Percentiles rank a stretch among this genome's conserved stretches.
phyloP scores from a whole-genome alignment of 2,113 vertebrate species.

The Caretta caretta region DNA sequence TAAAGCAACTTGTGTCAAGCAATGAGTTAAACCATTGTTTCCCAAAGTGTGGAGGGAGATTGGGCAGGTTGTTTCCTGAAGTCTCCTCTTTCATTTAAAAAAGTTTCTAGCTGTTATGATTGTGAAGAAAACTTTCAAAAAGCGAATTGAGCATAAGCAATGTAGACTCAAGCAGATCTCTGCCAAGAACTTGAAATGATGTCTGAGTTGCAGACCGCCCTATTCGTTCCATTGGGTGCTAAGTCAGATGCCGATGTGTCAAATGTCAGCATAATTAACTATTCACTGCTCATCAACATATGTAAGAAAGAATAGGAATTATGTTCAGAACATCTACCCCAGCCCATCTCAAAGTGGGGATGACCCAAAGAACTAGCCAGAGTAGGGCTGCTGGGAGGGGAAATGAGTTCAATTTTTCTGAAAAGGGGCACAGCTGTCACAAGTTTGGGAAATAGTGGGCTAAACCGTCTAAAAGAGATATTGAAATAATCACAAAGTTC shows the following conservation, averaged over 20 bases:
- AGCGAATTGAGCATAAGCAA: neutral
- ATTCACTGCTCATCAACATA: neutral
- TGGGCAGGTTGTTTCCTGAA: neutral
- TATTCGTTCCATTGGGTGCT: neutral
- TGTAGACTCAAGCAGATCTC: neutral
- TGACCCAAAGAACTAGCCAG: neutral
- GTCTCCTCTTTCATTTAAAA: neutral
- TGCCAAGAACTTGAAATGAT: neutral
- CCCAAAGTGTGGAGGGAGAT: neutral
- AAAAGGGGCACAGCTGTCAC: neutral
- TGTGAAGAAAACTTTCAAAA: neutral
- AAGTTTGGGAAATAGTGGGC: accelerated
- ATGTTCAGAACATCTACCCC: neutral
- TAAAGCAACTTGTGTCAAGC: neutral
- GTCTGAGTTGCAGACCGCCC: neutral
- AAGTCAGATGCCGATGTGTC: no score
- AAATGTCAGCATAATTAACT: neutral
- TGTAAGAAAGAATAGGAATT: neutral
- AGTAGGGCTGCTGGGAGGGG: neutral
- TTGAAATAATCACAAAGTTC: neutral
- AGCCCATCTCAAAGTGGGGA: neutral
- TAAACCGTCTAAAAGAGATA: neutral
- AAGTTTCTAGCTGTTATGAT: no score
- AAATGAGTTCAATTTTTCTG: neutral
- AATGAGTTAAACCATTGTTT: neutral